Percentiles rank a stretch among this genome's conserved stretches.
Evolutionary conservation across 2,797 vertebrate species (phyloP).

Genomic region (Zenarchopterus dispar): DNA sequence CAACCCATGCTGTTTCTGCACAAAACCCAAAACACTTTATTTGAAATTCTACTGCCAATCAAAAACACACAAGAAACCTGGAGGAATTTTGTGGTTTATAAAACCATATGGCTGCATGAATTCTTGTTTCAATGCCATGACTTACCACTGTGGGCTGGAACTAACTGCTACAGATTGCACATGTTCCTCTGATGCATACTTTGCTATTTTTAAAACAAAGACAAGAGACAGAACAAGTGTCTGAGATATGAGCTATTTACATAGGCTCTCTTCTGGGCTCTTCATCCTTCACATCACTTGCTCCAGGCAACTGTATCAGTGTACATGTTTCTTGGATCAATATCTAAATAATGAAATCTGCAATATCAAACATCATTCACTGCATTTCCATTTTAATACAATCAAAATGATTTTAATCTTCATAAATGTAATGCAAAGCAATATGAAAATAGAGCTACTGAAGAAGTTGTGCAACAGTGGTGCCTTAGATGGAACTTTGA

Average conservation of each 20-base stretch:
- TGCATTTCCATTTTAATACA: slow-evolving; percentile 26
- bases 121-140: too few relatives aligned
- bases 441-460: too few relatives aligned
- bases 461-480: too few relatives aligned
- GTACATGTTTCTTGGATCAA: slow-evolving; percentile 40
- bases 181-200: not conserved
- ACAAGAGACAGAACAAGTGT: slow-evolving; percentile 1
- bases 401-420: slow-evolving; percentile 10
- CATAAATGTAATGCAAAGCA: not conserved
- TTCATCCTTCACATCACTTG: slow-evolving; percentile 27
- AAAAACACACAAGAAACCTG: too few relatives aligned
- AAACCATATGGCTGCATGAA: too few relatives aligned
- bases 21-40: not conserved
- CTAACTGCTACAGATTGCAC: not conserved
- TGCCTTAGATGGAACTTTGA: too few relatives aligned
- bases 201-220: slow-evolving; percentile 7
- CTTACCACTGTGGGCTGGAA: too few relatives aligned
- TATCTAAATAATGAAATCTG: slow-evolving; percentile 53
- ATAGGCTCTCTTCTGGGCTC: slow-evolving; percentile 10
- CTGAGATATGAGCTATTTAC: slow-evolving; percentile 30
- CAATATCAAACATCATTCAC: slow-evolving; percentile 16
- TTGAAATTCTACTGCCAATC: not conserved
- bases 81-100: too few relatives aligned
- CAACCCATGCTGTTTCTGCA: not conserved
- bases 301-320: slow-evolving; percentile 19